Conservation (phyloP, 2,113 vertebrate species). For the Xenotilapia leptura region DNA sequence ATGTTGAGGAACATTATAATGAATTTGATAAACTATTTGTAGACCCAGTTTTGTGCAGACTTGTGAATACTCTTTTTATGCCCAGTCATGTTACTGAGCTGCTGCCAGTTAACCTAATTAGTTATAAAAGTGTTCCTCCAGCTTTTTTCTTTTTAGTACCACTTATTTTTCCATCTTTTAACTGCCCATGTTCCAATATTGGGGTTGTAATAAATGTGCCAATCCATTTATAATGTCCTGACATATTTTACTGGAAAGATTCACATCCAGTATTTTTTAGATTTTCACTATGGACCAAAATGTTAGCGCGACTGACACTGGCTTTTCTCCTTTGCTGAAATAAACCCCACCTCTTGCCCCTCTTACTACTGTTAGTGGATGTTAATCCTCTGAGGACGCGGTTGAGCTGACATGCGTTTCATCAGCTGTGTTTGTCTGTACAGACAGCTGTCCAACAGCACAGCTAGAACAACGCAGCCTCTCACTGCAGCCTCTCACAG, state of each 20-base stretch:
- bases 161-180: not conserved
- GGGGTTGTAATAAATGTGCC: not conserved
- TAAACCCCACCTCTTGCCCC: not conserved
- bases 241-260: not conserved
- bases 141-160: not conserved
- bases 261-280: not conserved
- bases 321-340: not conserved
- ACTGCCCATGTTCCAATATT: not conserved
- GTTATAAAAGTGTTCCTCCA: not conserved
- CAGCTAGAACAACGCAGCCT: conserved; percentile 23
- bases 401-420: conserved; percentile 6
- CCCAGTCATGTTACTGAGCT: not conserved
- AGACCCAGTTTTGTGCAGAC: not conserved
- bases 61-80: not conserved
- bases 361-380: not conserved
- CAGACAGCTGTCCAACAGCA: conserved; percentile 37
- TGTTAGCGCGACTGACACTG: not conserved
- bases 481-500: not conserved
- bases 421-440: conserved; percentile 32
- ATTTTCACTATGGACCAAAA: not conserved
- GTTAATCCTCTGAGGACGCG: not conserved
- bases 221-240: not conserved
- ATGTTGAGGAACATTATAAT: not conserved
- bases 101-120: not conserved
- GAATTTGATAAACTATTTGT: not conserved